These are phyloP conservation scores for Ceratothoa steindachneri DNA, from an alignment of 2,888 invertebrate genomes.

Conservation along the genomic window DNA sequence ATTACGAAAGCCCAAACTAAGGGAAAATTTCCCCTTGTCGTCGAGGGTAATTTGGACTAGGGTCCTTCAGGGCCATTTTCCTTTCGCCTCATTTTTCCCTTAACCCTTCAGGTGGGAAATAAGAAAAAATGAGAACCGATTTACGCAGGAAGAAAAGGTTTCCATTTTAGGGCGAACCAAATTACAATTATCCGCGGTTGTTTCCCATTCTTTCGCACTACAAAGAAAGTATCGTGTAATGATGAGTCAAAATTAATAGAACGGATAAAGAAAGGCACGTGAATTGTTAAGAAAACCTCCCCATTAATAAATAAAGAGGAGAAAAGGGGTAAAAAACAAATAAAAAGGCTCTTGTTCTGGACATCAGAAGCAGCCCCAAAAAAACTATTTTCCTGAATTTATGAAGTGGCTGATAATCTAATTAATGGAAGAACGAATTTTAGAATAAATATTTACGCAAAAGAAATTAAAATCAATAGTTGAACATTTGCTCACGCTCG, in stretches of 20 bases:
- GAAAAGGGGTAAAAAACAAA: background rate
- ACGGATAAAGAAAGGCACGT: background rate
- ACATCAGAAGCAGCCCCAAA: too few relatives aligned
- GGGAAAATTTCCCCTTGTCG: constrained; percentile 6
- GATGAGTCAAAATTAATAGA: background rate
- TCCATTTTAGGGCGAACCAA: background rate
- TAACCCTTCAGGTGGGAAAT: constrained; percentile 7
- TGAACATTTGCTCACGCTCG: too few relatives aligned
- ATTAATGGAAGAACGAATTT: too few relatives aligned
- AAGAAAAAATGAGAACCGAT: constrained; percentile 12
- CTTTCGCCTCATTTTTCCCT: background rate
- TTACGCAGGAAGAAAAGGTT: background rate
- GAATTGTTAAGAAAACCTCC: background rate
- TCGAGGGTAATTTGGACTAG: background rate
- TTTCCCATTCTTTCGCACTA: background rate
- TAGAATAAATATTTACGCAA: too few relatives aligned
- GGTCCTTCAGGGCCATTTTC: constrained; percentile 7
- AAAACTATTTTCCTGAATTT: too few relatives aligned
- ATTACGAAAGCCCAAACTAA: constrained; percentile 7
- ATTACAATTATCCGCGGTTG: constrained; percentile 9
- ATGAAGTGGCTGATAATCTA: too few relatives aligned
- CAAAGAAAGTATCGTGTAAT: background rate
- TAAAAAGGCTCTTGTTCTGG: too few relatives aligned
- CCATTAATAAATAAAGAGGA: background rate
- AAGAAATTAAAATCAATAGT: too few relatives aligned